Percentiles rank a stretch among this genome's conserved stretches.
These are phyloP conservation scores for Bursaphelenchus okinawaensis DNA, from an alignment of 2,888 invertebrate genomes.

Conservation along the genomic window DNA sequence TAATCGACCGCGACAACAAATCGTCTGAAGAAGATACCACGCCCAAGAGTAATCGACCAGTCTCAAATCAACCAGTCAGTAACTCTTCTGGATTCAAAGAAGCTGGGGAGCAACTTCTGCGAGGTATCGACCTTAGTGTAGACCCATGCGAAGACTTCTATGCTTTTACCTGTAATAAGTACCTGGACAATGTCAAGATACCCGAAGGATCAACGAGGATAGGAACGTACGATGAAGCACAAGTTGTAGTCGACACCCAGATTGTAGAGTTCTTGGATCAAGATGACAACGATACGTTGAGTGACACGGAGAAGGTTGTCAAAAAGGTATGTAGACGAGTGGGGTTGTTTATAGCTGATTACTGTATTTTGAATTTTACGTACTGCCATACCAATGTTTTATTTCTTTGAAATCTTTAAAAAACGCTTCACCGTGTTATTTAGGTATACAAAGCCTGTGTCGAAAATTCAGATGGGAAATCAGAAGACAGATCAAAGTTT, in stretches of 20 bases:
- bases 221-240: constrained; percentile 47
- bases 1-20: neutral
- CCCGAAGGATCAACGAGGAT: constrained; percentile 26
- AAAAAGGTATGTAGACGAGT: constrained; percentile 26
- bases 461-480: constrained; percentile 4
- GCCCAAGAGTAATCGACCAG: neutral
- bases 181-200: constrained; percentile 22
- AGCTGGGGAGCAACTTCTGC: constrained; percentile 34
- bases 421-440: neutral
- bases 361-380: no score
- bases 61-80: neutral
- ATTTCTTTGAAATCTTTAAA: neutral
- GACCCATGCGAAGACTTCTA: constrained; percentile 45
- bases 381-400: no score
- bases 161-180: constrained; percentile 28
- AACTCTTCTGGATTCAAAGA: constrained; percentile 15
- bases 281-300: constrained; percentile 22
- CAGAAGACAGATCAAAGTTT: constrained; percentile 11
- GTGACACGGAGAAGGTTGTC: constrained; percentile 38
- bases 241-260: constrained; percentile 35
- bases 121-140: constrained; percentile 40
- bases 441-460: constrained; percentile 20
- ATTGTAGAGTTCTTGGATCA: constrained; percentile 29
- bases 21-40: neutral
- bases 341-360: no score